A percentile compares a stretch with the other conserved stretches of the same genome.
phyloP scores from a whole-genome alignment of 2,888 invertebrate genomes.

The Marronus borbonicus region DNA sequence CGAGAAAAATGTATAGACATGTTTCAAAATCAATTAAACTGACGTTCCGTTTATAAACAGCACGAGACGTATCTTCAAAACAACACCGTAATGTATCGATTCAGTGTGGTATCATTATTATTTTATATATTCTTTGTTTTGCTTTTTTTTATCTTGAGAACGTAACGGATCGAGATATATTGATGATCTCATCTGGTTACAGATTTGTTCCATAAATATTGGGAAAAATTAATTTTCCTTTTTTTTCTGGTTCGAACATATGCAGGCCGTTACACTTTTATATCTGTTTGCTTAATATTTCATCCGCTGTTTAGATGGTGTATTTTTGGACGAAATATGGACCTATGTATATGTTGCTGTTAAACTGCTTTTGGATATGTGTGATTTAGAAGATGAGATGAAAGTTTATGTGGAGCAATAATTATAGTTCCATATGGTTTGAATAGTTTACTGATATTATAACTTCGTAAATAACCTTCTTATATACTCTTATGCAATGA shows the following conservation, averaged over 20 bases:
- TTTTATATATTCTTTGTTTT: not conserved
- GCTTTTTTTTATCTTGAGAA: not conserved
- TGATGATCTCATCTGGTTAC: not conserved
- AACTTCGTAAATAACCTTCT: too few species aligned
- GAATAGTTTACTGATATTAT: too few species aligned
- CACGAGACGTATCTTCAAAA: not conserved
- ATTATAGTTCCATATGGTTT: too few species aligned
- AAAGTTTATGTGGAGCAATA: too few species aligned
- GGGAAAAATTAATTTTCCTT: not conserved
- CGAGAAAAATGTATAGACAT: not conserved
- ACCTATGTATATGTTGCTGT: too few species aligned
- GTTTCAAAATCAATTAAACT: not conserved
- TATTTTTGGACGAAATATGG: too few species aligned
- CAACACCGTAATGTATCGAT: not conserved
- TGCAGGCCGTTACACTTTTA: not conserved
- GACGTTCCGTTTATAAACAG: conserved; percentile 7
- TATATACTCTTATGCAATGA: too few species aligned
- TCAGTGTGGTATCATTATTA: not conserved
- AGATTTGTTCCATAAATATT: conserved; percentile 4
- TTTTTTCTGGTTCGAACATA: conserved; percentile 1
- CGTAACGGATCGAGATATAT: not conserved
- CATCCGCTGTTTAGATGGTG: too few species aligned
- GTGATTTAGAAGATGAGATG: too few species aligned
- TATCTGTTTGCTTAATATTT: not conserved
- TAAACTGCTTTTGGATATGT: too few species aligned